Evolutionary conservation across 2,888 invertebrate genomes (phyloP).

Genomic region (Drosophila barbarae): DNA sequence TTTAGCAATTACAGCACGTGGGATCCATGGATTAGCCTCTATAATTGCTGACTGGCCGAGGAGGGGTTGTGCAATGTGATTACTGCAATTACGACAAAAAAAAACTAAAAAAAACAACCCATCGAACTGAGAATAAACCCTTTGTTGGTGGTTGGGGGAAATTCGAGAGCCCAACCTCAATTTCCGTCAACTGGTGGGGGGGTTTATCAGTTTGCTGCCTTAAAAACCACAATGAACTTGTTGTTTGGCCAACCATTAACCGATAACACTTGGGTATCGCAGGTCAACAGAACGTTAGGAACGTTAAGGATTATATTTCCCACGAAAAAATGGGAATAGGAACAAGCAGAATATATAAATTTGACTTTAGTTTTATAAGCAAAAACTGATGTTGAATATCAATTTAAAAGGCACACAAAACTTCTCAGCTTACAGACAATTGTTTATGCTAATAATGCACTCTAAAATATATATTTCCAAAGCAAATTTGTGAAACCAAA

Average conservation of each 20-base stretch:
- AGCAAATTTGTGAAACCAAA: slow-evolving; percentile 11
- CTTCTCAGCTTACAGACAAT: not conserved
- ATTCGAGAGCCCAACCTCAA: slow-evolving; percentile 3
- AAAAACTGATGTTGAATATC: not conserved
- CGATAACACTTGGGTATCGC: slow-evolving; percentile 17
- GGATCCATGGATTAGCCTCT: slow-evolving; percentile 1
- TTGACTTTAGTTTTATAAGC: not conserved
- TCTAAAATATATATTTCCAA: slow-evolving; percentile 1
- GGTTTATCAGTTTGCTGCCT: slow-evolving; percentile 22
- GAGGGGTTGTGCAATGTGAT: slow-evolving; percentile 18
- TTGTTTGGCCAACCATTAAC: slow-evolving; percentile 31
- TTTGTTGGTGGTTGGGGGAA: slow-evolving; percentile 7
- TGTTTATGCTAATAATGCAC: slow-evolving; percentile 7
- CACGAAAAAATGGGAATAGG: not conserved
- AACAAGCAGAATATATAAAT: not conserved
- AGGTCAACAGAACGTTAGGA: not conserved
- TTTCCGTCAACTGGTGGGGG: not conserved
- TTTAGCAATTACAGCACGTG: slow-evolving; percentile 24
- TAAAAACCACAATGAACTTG: slow-evolving; percentile 21
- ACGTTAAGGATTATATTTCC: not conserved
- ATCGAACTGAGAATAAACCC: slow-evolving; percentile 4
- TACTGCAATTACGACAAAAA: slow-evolving; percentile 19
- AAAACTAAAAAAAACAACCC: not conserved
- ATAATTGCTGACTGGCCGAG: slow-evolving; percentile 1
- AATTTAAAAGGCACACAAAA: not conserved